Percentiles rank a stretch among this genome's conserved stretches.
phyloP scores from a whole-genome alignment of 2,888 invertebrate genomes.

The Netelia virgata region DNA sequence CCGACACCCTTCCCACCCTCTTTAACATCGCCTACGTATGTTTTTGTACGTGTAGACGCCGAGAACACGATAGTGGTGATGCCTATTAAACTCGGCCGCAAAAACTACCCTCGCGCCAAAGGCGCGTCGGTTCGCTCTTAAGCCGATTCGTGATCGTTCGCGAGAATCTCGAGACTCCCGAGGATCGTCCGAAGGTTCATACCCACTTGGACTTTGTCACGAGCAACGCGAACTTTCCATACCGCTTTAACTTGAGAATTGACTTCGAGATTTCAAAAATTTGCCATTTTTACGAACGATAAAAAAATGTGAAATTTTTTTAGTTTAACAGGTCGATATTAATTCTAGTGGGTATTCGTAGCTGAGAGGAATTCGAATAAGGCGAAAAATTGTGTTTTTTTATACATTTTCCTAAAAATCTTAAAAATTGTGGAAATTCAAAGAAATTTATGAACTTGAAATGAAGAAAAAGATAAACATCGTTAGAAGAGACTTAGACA shows the following conservation, averaged over 20 bases:
- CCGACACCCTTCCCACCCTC: constrained; percentile 69
- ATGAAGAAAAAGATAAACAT: no score
- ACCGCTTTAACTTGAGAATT: no score
- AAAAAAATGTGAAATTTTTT: no score
- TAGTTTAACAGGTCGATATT: no score
- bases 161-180: constrained; percentile 9
- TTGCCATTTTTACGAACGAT: not conserved
- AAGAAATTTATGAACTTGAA: no score
- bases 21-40: constrained; percentile 40
- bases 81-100: constrained; percentile 77
- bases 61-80: constrained; percentile 46
- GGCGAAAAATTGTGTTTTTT: not conserved
- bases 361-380: no score
- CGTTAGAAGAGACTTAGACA: no score
- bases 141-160: constrained; percentile 78
- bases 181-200: not conserved
- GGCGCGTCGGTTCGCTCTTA: constrained; percentile 68
- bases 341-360: no score
- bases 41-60: constrained; percentile 17
- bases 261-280: no score
- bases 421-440: no score
- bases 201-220: constrained; percentile 2
- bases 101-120: constrained; percentile 70
- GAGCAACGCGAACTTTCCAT: no score
- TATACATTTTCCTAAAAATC: not conserved